Conservation (phyloP, 2,113 vertebrate species). For the Coreoperca whiteheadi region DNA sequence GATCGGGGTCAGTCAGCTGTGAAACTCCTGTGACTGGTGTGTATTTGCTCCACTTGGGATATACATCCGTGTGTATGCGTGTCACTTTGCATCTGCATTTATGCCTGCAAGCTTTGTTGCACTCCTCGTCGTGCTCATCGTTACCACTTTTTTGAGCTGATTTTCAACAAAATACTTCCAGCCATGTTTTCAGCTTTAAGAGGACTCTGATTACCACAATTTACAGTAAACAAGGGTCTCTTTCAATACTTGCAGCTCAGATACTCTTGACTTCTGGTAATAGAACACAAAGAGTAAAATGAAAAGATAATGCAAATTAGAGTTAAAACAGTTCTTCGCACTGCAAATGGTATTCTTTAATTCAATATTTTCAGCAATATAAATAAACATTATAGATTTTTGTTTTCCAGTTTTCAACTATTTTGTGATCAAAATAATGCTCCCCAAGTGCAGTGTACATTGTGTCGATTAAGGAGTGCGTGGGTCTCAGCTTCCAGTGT, state of each 20-base stretch:
- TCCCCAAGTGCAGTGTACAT: no score
- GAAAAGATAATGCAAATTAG: background rate
- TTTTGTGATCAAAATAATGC: background rate
- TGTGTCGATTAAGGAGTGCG: background rate
- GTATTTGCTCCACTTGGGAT: conserved; percentile 49
- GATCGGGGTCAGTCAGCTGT: conserved; percentile 69
- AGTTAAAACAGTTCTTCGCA: background rate
- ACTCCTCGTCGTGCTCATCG: background rate
- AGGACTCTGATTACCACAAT: background rate
- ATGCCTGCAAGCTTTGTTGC: background rate
- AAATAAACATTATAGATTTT: background rate
- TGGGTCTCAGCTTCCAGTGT: background rate
- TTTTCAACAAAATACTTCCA: conserved; percentile 6
- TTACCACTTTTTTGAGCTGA: background rate
- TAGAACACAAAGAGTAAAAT: background rate
- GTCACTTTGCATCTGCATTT: conserved; percentile 26
- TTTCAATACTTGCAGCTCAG: background rate
- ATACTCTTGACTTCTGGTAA: background rate
- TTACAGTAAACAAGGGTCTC: background rate
- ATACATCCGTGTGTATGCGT: conserved; percentile 12
- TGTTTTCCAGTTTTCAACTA: background rate
- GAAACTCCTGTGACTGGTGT: conserved; percentile 69
- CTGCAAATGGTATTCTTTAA: background rate
- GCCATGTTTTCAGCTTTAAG: background rate
- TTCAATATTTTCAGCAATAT: background rate